Base-by-base conservation (phyloP, 2,888 invertebrate genomes). In the Amiota communis region DNA sequence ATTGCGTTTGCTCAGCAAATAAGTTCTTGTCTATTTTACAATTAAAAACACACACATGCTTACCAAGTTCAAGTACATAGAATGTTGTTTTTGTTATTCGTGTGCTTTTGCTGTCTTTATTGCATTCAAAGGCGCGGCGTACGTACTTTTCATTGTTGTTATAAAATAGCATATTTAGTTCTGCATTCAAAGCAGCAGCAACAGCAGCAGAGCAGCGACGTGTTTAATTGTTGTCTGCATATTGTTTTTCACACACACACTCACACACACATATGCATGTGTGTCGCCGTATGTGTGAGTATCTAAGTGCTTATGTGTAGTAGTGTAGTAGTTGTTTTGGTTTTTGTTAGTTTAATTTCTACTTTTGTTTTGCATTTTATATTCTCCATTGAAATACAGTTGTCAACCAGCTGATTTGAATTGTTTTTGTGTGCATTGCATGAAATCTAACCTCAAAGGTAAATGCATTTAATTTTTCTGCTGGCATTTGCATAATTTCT, bases 11-110 rank as follows among this genome's bases (percentile, higher is more conserved):
- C 6, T 36, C 2, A 36, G 36, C 6, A 36, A 36, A 36, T 36
- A 36, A 59, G 17, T 56, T 59, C 20, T 59, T 59, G 59, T 56
- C 20, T 59, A 17, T 59, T 59, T 59, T 59, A 59, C 59, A 59
- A 59, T 11, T 11, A 59, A 17, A 36, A 2, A 36, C 36, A 36
- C 36, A 36, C 36, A 36, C 6, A 36, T 6, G 23, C 23, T 2
- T 23, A 36, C 3, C 36, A 36, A 36, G 36, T 36, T 36, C 36
- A 36, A 36, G 36, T 36, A 36, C 36, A 36, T 36, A 36, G 0
- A 36, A 4, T 36, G 36, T 36, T 36, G 36, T 36, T n/a, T n/a
- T n/a, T 36, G 36, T 36, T 36, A 6, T 36, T 36, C 6, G 36
- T 36, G 36, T 36, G 36, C 36, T 36, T 36, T 36, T 36, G 36